phyloP scores from a whole-genome alignment of 2,888 invertebrate species.

The Ctena decussata region DNA sequence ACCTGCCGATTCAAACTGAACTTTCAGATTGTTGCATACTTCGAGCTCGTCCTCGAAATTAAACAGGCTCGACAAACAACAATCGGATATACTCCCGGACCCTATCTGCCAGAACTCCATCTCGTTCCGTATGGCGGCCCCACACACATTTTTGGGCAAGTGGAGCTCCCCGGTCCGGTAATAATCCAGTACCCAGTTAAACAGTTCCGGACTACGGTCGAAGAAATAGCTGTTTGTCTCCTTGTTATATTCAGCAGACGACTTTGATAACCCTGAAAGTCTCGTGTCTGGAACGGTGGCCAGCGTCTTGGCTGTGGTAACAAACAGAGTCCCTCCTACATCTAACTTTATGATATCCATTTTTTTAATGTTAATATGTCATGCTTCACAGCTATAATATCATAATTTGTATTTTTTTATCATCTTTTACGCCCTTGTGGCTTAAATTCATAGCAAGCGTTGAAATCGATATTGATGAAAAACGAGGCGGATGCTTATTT shows the following conservation, averaged over 20 bases:
- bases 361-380: too few relatives aligned
- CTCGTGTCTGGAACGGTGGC: slow-evolving; percentile 58
- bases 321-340: slow-evolving; percentile 63
- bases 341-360: slow-evolving; percentile 54
- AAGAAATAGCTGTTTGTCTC: slow-evolving; percentile 73
- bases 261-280: slow-evolving; percentile 38
- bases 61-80: slow-evolving; percentile 71
- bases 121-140: slow-evolving; percentile 73
- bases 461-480: too few relatives aligned
- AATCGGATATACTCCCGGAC: slow-evolving; percentile 71
- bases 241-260: slow-evolving; percentile 57
- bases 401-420: too few relatives aligned
- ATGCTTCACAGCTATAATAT: too few relatives aligned
- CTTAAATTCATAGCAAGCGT: too few relatives aligned
- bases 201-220: slow-evolving; percentile 77
- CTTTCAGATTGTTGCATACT: slow-evolving; percentile 55
- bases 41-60: slow-evolving; percentile 56
- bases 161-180: slow-evolving; percentile 78
- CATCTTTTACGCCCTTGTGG: too few relatives aligned
- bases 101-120: slow-evolving; percentile 77
- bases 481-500: too few relatives aligned
- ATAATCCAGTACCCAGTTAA: slow-evolving; percentile 74
- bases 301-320: slow-evolving; percentile 56
- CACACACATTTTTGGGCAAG: slow-evolving; percentile 76
- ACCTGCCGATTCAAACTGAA: slow-evolving; percentile 45